These are phyloP conservation scores for Tribolium madens DNA, from an alignment of 1,140 invertebrate species.

Conservation along the genomic window DNA sequence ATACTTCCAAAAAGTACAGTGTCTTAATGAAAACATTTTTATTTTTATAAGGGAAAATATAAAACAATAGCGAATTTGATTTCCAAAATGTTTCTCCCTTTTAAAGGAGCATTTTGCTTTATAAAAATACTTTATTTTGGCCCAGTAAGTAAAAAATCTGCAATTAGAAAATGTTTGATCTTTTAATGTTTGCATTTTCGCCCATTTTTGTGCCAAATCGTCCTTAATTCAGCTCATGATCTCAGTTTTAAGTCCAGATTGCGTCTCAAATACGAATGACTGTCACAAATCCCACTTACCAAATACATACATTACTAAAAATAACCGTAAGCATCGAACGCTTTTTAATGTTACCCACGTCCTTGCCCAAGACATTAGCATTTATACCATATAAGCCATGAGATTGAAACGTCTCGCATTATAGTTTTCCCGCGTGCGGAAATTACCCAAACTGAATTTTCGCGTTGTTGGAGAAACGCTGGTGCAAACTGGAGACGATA, in stretches of 20 bases:
- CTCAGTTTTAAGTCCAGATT: neutral
- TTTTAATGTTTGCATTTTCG: neutral
- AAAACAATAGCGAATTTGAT: too few species aligned
- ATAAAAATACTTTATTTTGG: too few species aligned
- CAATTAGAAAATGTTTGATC: too few species aligned
- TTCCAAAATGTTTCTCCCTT: too few species aligned
- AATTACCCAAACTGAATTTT: neutral
- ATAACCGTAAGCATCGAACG: constrained; percentile 18
- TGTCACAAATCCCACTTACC: constrained; percentile 17
- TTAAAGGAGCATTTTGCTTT: too few species aligned
- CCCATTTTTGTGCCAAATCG: too few species aligned
- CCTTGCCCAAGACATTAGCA: constrained; percentile 39
- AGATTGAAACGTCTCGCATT: neutral
- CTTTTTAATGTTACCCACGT: constrained; percentile 10
- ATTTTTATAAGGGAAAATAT: too few species aligned
- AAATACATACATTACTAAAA: constrained; percentile 37
- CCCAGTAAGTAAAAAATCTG: too few species aligned
- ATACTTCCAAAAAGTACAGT: too few species aligned
- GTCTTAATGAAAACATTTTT: too few species aligned
- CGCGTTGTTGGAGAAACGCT: neutral
- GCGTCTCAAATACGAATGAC: constrained; percentile 11
- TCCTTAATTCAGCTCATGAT: too few species aligned
- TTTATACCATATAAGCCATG: constrained; percentile 11
- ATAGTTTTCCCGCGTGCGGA: neutral
- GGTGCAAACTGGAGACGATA: neutral